Evolutionary conservation across 2,888 invertebrate species (phyloP).

Genomic region (Cosmia pyralina): DNA sequence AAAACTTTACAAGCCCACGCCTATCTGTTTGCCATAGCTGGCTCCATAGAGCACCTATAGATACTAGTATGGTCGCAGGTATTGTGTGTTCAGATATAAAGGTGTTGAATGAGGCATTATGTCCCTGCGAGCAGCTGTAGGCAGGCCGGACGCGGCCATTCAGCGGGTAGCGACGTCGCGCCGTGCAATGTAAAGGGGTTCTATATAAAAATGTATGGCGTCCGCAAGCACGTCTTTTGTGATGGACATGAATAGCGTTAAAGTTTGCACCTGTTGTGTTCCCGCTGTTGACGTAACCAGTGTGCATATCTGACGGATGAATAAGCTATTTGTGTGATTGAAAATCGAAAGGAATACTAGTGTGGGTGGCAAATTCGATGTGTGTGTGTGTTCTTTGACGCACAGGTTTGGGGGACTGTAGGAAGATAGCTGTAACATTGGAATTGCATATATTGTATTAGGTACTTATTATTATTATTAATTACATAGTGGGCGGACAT

Average conservation of each 20-base stretch:
- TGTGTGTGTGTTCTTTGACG: neutral
- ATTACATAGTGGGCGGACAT: no score
- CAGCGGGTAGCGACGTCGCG: slow-evolving; percentile 33
- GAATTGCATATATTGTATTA: no score
- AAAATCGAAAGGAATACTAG: neutral
- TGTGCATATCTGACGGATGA: slow-evolving; percentile 27
- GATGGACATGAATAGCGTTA: slow-evolving; percentile 34
- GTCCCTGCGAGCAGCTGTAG: slow-evolving; percentile 41
- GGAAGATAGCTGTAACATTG: neutral
- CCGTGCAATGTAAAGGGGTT: slow-evolving; percentile 46
- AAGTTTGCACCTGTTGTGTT: slow-evolving; percentile 53
- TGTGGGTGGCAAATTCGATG: neutral
- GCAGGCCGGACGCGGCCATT: slow-evolving; percentile 57
- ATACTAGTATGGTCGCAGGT: neutral
- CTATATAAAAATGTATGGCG: slow-evolving; percentile 38
- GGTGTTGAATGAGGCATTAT: slow-evolving; percentile 60
- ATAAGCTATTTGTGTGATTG: slow-evolving; percentile 18
- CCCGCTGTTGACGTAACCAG: slow-evolving; percentile 19
- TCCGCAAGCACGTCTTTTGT: slow-evolving; percentile 32
- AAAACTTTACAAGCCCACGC: slow-evolving; percentile 52
- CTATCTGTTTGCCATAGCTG: slow-evolving; percentile 39
- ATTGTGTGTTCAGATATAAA: slow-evolving; percentile 32
- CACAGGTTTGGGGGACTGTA: no score
- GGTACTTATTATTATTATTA: no score
- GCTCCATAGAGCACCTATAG: slow-evolving; percentile 22